Evolutionary conservation across 2,113 vertebrate genomes (phyloP), one percentile per base, ranked within the genome.

Genomic region (Lepus americanus): DNA sequence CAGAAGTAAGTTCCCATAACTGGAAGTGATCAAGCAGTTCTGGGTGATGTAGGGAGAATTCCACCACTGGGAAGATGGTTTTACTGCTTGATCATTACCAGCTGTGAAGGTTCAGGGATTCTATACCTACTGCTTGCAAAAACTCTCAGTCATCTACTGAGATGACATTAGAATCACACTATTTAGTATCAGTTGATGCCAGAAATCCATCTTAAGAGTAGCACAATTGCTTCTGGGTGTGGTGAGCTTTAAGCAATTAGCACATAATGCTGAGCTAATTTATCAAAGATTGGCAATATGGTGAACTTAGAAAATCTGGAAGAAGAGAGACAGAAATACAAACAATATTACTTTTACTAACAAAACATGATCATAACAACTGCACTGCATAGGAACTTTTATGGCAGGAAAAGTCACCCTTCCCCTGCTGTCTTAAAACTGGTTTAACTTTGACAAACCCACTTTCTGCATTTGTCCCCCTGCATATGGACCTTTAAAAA

Each of bases 321-420:
- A 81, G 51, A 31, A 92, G 92, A 76, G 27, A 76, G 59, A 78
- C 74, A 84, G 72, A 96, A 93, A 93, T 78, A 44, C 74, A 95
- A 95, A 83, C 63, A 63, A 39, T 29, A 67, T 87, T 88, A 81
- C 12, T 93, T 93, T 92, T 82, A 94, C 85, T 90, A 94, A 94
- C 78, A 94, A 95, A 94, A 79, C 23, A 59, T 69, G 67, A 91
- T 85, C 67, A 78, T 61, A 53, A 79, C 95, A 84, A 96, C 69
- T 81, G 27, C 53, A 96, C 69, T 81, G 27, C 53, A 74, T 85
- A 92, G 81, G 90, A 96, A 92, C 91, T 96, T 97, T 95, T 96
- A 96, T 31, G 44, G 36, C 88, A 96, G 78, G 81, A 78, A 92
- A 93, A 93, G 55, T 96, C 81, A 96, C 23, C 69, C 78, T 82